Evolutionary conservation across 2,888 invertebrate genomes (phyloP), one percentile per base, ranked within the genome.

Genomic region (Dichetophora obliterata): DNA sequence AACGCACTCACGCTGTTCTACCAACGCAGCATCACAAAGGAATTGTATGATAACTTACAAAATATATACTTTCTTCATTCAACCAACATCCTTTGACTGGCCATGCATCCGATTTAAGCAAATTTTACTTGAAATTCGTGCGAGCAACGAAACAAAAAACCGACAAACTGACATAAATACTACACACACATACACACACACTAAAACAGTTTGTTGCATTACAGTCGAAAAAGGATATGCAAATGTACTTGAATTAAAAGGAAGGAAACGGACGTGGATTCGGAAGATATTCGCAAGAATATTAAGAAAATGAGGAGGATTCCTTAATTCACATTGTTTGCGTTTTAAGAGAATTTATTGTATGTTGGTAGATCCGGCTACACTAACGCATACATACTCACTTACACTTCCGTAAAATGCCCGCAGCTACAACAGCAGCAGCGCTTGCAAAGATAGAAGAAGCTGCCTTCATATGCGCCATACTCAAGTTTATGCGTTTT

Each of bases 281-380:
- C 54, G 31, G 31, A 27, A 24, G 63, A 63, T 31, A n/a, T n/a
- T n/a, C n/a, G 61, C 19, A 61, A 16, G 61, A 16, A 22, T 27
- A 61, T 27, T 19, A 61, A 61, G 24, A 61, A 24, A 9, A 31
- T 31, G 31, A 11, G 31, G n/a, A 63, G 31, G 16, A n/a, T 63
- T 31, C 63, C 27, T 27, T 31, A 31, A 63, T 63, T 63, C 34
- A 31, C 63, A 63, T 63, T 63, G 63, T 63, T 63, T 63, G 63
- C 63, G 34, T 63, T 63, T 63, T 63, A 63, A 63, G 63, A 31
- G 63, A 63, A 63, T 31, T 31, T 63, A 63, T 63, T 43, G 43
- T 43, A 63, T n/a, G 31, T 31, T 16, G 31, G n/a, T 31, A 63
- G 31, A 16, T 63, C 16, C 31, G 63, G 34, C 31, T 54, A 54